Evolutionary conservation across 2,888 invertebrate species (phyloP), one percentile per base, ranked within the genome.

Genomic region (Allacma fusca): DNA sequence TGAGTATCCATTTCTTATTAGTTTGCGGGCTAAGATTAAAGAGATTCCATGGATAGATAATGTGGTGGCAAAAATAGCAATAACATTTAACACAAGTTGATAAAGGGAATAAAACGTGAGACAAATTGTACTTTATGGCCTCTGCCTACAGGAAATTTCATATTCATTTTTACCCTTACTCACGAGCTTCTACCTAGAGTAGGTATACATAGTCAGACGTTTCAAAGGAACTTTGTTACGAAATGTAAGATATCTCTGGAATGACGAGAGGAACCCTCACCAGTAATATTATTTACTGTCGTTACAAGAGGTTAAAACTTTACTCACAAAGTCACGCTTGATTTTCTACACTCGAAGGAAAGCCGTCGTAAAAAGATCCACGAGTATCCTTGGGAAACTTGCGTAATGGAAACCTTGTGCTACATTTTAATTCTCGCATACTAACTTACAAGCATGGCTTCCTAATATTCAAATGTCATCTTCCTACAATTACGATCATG

Each of bases 61-160:
- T 44, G 44, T 50, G 75, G 75, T 75, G 75, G 75, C 75, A 34
- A 75, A 75, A 75, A 75, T 75, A 75, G 75, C 75, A 75, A 50
- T 62, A 29, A 40, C 57, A 57, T 9, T 28, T 9, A 12, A 72
- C 12, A n/a, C 21, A 57, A 40, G 29, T 44, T 28, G 59, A 59
- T 19, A 59, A 29, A 29, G 57, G n/a, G 9, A 43, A 26, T 28
- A 69, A 62, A 72, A 72, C 62, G 21, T n/a, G 40, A 72, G 40
- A 62, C 28, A 34, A 72, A 62, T 34, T 62, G 72, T 57, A 72
- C 26, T 71, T 71, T 71, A 71, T 50, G 71, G 43, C 16, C n/a
- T 68, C n/a, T 43, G 12, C 19, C 13, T n/a, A 67, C 67, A 67
- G 5, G 34, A 67, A 67, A 28, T 67, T 29, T 34, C 40, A 68